Base-by-base conservation (phyloP, 1,140 invertebrate genomes). In the Popillia japonica region DNA sequence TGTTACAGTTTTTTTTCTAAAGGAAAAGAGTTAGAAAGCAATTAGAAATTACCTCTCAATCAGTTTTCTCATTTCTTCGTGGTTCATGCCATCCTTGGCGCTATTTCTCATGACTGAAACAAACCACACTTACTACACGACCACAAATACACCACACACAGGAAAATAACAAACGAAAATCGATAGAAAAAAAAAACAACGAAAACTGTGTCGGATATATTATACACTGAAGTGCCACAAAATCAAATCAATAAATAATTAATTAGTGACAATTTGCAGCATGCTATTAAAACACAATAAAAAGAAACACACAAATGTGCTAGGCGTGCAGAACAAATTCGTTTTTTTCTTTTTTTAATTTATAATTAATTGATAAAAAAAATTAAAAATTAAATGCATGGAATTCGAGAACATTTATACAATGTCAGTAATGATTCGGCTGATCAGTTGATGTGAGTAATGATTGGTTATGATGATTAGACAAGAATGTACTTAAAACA, bases 41-140 rank as follows among this genome's bases (percentile, higher is more conserved):
- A 41, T 27, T 41, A 68, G 68, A 73, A 92, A 90, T 95, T 92
- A 96, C 95, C 95, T 96, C 92, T 97, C 95, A 90, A 97, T 95
- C 89, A 97, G 93, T 93, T 96, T 96, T 90, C 95, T 92, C 94
- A 96, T 96, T 92, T 96, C 95, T 90, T 96, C 95, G 89, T 94
- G 95, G 90, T 94, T 93, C 92, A 95, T 93, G 89, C 93, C 93
- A 92, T 95, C 94, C 94, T 95, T 95, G 89, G 90, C 89, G 90
- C 87, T 89, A 89, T 88, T 88, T 88, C 90, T 90, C 86, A 90
- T 92, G 88, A 93, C 92, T 94, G 93, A 89, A 87, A 89, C 87
- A 89, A 87, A 89, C 86, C 86, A 87, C 86, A 87, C 85, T 84
- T 85, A 85, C 87, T 85, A 84, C 83, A 86, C 84, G 83, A 86